Evolutionary conservation across 2,888 invertebrate genomes (phyloP), one percentile per base, ranked within the genome.

Genomic region (Mythimna vitellina): DNA sequence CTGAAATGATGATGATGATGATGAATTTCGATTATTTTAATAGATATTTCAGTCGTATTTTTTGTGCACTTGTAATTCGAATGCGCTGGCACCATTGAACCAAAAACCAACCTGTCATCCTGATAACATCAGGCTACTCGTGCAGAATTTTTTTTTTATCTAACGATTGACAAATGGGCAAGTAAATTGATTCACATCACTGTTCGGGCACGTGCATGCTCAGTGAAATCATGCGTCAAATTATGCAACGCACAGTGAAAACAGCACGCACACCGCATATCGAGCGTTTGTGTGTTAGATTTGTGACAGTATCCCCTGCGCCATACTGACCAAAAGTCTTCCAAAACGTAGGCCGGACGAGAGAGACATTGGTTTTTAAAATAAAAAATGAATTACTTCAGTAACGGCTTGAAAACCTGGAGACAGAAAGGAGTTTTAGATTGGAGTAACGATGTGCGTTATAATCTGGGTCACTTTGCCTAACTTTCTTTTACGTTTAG

Each of bases 161-260:
- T 69, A 75, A 60, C 71, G 62, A 78, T 85, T 86, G 81, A 83
- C 81, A 81, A 81, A 82, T 76, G 67, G 66, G 61, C 73, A 76
- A 75, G 78, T 77, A 86, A 86, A 86, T 86, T 70, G 80, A 82
- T 80, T 80, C 82, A 76, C 80, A 76, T 83, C 81, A 84, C 76
- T 78, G 82, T 84, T 78, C 79, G 81, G 74, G 83, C 82, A 76
- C 81, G 82, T 86, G 80, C 85, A 83, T 78, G 84, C 83, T 76
- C 87, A 82, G 84, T 82, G 89, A 87, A 91, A 86, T 86, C 90
- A 89, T 89, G 91, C 90, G 88, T 87, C 81, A 84, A 92, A 92
- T 92, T 92, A 92, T 90, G 92, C 92, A 92, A 93, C 84, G 72
- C 71, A 63, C 73, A 90, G 92, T 91, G 92, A 92, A 92, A 92